These are phyloP conservation scores for Chromis chromis DNA, from an alignment of 2,797 vertebrate species.

Conservation along the genomic window DNA sequence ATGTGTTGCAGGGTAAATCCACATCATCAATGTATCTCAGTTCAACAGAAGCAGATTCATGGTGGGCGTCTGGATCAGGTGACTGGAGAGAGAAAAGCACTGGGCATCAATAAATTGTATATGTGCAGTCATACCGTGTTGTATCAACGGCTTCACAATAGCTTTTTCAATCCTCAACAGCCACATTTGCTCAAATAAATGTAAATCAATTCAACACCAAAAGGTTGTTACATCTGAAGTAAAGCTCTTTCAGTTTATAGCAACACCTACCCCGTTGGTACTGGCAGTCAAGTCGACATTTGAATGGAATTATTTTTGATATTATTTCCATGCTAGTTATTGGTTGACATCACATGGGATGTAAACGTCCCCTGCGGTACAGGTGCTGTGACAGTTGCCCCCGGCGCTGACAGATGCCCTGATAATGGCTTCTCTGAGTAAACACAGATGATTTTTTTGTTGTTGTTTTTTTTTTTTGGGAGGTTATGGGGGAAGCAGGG, in stretches of 20 bases:
- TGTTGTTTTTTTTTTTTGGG: neutral
- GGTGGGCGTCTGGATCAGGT: no score
- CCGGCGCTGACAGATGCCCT: conserved; percentile 11
- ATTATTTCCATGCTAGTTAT: neutral
- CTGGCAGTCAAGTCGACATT: conserved; percentile 2
- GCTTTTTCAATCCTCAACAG: neutral
- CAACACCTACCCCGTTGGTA: neutral
- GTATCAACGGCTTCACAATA: neutral
- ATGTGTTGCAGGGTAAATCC: neutral
- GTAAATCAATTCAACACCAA: neutral
- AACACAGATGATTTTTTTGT: conserved; percentile 7
- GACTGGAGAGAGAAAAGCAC: neutral
- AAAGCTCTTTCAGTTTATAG: neutral
- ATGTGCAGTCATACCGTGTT: neutral
- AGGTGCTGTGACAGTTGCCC: conserved; percentile 12
- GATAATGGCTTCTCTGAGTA: conserved; percentile 17
- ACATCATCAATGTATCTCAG: neutral
- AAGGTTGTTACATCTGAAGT: neutral
- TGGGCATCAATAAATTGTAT: neutral
- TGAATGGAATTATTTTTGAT: conserved; percentile 17
- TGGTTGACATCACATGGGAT: conserved; percentile 10
- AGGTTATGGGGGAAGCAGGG: neutral
- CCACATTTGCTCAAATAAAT: conserved; percentile 1
- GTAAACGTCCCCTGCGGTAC: conserved; percentile 1
- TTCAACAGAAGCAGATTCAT: neutral